phyloP scores from a whole-genome alignment of 2,888 invertebrate species.

The Conus canariensis region DNA sequence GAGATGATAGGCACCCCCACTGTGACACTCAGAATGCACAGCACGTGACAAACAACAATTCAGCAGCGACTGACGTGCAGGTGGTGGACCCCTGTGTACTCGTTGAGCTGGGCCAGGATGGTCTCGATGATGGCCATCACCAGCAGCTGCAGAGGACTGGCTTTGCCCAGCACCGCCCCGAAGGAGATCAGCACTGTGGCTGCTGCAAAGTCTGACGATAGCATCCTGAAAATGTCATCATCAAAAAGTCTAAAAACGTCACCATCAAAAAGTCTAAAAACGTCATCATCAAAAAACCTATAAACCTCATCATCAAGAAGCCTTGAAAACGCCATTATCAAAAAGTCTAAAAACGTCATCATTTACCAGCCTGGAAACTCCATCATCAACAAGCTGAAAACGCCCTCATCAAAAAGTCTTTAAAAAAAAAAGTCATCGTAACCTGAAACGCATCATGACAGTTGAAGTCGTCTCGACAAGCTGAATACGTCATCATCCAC shows the following conservation, averaged over 20 bases:
- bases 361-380: too few relatives aligned
- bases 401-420: background rate
- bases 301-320: background rate
- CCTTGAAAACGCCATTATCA: too few relatives aligned
- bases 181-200: conserved; percentile 80
- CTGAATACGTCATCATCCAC: too few relatives aligned
- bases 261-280: background rate
- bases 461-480: too few relatives aligned
- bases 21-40: too few relatives aligned
- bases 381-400: too few relatives aligned
- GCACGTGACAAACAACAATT: too few relatives aligned
- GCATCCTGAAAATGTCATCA: conserved; percentile 68
- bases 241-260: background rate
- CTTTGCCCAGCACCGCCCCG: conserved; percentile 80
- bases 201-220: conserved; percentile 79
- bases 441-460: too few relatives aligned
- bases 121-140: conserved; percentile 79
- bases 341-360: too few relatives aligned
- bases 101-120: conserved; percentile 76
- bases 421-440: too few relatives aligned
- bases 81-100: conserved; percentile 74
- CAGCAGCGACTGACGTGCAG: conserved; percentile 62
- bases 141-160: conserved; percentile 78
- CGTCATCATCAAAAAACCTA: background rate
- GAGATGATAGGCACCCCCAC: too few relatives aligned